Conservation (phyloP, 2,888 invertebrate genomes). For the Latrodectus hesperus region DNA sequence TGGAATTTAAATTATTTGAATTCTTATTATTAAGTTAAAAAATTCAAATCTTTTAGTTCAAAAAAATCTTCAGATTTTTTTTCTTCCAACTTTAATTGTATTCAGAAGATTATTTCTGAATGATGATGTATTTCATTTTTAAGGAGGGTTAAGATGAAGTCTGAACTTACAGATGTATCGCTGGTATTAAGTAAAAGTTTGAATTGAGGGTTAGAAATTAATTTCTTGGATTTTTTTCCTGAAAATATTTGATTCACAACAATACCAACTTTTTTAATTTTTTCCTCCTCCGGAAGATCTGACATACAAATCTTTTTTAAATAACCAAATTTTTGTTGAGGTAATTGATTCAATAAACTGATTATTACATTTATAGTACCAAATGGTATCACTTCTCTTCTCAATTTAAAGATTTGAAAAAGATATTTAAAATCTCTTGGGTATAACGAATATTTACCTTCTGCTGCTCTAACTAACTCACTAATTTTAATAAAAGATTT, state of each 20-base stretch:
- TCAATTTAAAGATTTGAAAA: conserved; percentile 17
- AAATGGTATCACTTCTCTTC: conserved; percentile 11
- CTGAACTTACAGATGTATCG: background rate
- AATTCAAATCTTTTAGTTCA: too few species aligned
- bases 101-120: too few species aligned
- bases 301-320: background rate
- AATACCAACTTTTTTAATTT: background rate
- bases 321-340: background rate
- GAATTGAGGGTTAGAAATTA: too few species aligned
- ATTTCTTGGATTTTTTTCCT: background rate
- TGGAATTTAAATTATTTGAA: too few species aligned
- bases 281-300: conserved; percentile 4
- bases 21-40: too few species aligned
- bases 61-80: too few species aligned
- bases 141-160: conserved; percentile 13
- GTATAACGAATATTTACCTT: conserved; percentile 7
- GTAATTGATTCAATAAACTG: background rate
- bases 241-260: background rate
- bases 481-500: conserved; percentile 26
- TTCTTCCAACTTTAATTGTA: too few species aligned
- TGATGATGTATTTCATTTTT: conserved; percentile 14
- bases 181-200: background rate
- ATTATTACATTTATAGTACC: background rate
- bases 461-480: conserved; percentile 3
- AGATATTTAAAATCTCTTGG: conserved; percentile 26